Base-by-base conservation (phyloP, 2,888 invertebrate genomes). In the Catonia carolina region DNA sequence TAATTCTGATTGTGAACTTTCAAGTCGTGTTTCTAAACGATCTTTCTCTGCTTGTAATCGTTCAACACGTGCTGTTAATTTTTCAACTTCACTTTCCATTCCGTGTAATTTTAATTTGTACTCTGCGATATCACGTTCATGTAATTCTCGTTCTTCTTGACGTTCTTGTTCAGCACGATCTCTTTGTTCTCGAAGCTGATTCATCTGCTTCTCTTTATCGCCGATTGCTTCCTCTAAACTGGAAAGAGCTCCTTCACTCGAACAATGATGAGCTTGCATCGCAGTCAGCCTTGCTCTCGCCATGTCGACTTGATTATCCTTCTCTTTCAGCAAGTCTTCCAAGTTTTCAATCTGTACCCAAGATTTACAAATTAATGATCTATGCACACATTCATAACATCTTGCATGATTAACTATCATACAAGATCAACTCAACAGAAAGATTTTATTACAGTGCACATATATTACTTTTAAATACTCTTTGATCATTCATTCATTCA, bases 241-340 rank as follows among this genome's bases (percentile, higher is more conserved):
- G 52, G 91, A 89, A 53, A 96, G 77, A 2, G 95, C 93, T 52
- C 92, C 94, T 78, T 95, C 95, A 8, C 90, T 91, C 61, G 90
- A 86, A 75, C 90, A 92, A 70, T 93, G 92, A 70, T 95, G 94
- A 14, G 92, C 92, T 77, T 94, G 94, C 85, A 95, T 90, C 58
- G 94, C 91, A 48, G 90, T 89, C 50, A 91, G 74, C 65, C 94
- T 80, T 31, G 92, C 92, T 64, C 94, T 78, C 1, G 94, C 91
- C 88, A 93, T 91, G 68, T 95, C 93, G 55, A 99, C 89, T 78
- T 97, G 96, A 74, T 93, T 93, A 72, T 99, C 98, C 76, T 97
- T 98, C 72, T 99, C 99, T 75, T 94, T 93, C 52, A 99, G 78
- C 53, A 95, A 78, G 70, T 97, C 97, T 77, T 99, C 99, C 63